Evolutionary conservation across 1,140 invertebrate species (phyloP), one percentile per base, ranked within the genome.

Genomic region (Sesamia nonagrioides): DNA sequence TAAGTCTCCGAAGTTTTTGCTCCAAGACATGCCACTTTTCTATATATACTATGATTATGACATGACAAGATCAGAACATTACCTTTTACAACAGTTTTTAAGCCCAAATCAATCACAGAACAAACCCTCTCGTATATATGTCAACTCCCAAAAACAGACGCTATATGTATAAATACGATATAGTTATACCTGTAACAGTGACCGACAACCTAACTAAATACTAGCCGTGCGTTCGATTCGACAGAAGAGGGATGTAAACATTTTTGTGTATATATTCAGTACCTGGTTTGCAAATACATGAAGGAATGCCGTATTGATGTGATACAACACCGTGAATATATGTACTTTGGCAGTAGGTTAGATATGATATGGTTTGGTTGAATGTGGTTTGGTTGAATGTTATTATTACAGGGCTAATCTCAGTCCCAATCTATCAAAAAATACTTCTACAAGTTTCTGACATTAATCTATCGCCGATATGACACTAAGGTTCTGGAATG

Each of bases 121-220:
- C 18, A 6, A 8, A 56, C 54, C 54, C 54, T 56, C 2, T 27
- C 7, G 18, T 18, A 21, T 2, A 3, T 27, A 8, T 18, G 4
- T 27, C 54, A 13, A n/a, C 45, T 5, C 2, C 15, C 45, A n/a
- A 2, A 50, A 15, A 11, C 15, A 5, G 3, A 13, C 45, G n/a
- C 5, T 0, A n/a, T 50, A 45, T 3, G 6, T 6, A 27, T 56
- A 56, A 56, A 1, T 21, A 27, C 4, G 0, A 27, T 56, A 21
- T 8, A 56, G 54, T n/a, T 6, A 8, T 18, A 27, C 7, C 7
- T 56, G 54, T 9, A 56, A 18, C 15, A 56, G 54, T 56, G 54
- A 56, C 54, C 54, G 54, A 56, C 54, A 56, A 56, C 9, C 54
- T 27, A 27, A 27, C 54, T 56, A 56, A 21, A 56, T 56, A 56